Conservation (phyloP, 2,113 vertebrate genomes). For the Pomatostomus ruficeps region DNA sequence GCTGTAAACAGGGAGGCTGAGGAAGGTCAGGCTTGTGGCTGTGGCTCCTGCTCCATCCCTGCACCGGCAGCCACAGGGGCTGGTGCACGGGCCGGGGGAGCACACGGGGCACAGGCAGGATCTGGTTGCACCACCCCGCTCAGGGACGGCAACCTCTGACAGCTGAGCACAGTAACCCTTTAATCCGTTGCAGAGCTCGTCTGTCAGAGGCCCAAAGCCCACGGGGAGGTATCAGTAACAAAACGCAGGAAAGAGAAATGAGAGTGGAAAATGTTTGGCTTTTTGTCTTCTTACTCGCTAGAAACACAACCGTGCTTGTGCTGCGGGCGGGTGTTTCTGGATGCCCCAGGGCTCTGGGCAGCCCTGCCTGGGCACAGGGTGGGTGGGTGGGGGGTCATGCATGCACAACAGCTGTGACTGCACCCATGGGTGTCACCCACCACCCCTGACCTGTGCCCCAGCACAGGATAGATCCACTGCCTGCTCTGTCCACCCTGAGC, state of each 20-base stretch:
- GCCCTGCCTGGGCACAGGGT: rapidly evolving
- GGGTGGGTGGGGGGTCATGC: rapidly evolving
- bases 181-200: conserved; percentile 60
- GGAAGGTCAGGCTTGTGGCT: neutral
- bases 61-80: neutral
- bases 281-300: conserved; percentile 19
- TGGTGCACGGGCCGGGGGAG: neutral
- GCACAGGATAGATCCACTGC: neutral
- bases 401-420: rapidly evolving
- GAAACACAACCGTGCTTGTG: conserved; percentile 32
- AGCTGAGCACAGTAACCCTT: conserved; percentile 65
- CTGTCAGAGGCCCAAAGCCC: conserved; percentile 61
- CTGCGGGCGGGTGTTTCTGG: neutral
- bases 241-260: conserved; percentile 57
- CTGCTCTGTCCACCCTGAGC: neutral
- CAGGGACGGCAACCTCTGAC: conserved; percentile 37
- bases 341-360: rapidly evolving
- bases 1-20: rapidly evolving
- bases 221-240: conserved; percentile 55
- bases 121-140: conserved; percentile 16
- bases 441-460: neutral
- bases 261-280: conserved; percentile 60
- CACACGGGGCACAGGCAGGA: neutral
- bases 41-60: neutral
- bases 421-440: neutral